Evolutionary conservation across 2,113 vertebrate species (phyloP), one percentile per base, ranked within the genome.

Genomic region (Peromyscus leucopus): DNA sequence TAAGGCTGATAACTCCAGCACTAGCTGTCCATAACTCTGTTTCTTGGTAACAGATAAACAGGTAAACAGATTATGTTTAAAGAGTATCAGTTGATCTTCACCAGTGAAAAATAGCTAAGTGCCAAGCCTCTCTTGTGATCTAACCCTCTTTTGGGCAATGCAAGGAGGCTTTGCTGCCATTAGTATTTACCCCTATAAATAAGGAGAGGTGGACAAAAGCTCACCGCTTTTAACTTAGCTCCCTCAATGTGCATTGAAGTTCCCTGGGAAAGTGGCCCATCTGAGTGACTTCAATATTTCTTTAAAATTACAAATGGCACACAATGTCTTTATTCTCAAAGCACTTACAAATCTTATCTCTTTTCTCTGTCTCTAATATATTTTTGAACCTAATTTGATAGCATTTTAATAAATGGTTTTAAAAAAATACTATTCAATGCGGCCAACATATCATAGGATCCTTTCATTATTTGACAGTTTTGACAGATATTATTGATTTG

Each of bases 401-500:
- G 2, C 26, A 89, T 97, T 97, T 95, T 97, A 93, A 98, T 97
- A 97, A 57, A 91, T 83, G n/a, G 92, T 95, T 71, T 96, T 98
- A 98, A 97, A 98, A 99, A 99, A 98, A 91, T 98, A 96, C 93
- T 98, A 90, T 96, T 92, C 98, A 89, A 90, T 98, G 84, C 72
- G 97, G 95, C 71, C 98, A 97, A 96, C 95, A 97, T 98, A 98
- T 98, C 98, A 96, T 97, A 98, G 96, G 96, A 97, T 97, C 91
- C 95, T 98, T 98, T 98, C 96, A 85, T 98, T 98, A 97, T 98
- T 98, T 98, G 98, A 98, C 98, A 98, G 98, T 98, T 98, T 98
- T 99, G 99, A 99, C 98, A 98, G 98, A 98, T 96, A 97, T 98
- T 99, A 99, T 99, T 99, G 99, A 99, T 99, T 98, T 98, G 98